Evolutionary conservation across 2,113 vertebrate species (phyloP).

Genomic region (Leucoraja erinaceus): DNA sequence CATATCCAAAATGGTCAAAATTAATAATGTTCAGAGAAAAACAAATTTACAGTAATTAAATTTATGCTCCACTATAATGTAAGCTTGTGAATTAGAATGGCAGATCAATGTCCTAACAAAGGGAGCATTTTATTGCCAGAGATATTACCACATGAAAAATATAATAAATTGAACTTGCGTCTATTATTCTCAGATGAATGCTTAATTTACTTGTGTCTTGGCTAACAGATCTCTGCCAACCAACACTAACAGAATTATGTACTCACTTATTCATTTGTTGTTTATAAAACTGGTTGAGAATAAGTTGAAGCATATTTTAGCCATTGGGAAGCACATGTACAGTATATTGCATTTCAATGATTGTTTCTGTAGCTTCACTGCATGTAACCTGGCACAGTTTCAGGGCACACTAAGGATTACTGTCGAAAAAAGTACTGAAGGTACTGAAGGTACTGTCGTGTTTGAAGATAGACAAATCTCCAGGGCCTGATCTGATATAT

Average conservation of each 20-base stretch:
- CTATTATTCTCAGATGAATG: background rate
- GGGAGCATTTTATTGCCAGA: no score
- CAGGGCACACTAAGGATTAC: background rate
- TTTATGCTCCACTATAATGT: no score
- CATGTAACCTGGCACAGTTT: background rate
- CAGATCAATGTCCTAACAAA: no score
- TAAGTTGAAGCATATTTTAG: background rate
- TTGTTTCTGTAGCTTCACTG: background rate
- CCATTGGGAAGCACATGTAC: background rate
- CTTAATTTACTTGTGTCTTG: background rate
- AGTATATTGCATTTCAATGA: background rate
- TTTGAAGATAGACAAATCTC: no score
- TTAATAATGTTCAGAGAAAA: background rate
- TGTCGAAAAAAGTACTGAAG: no score
- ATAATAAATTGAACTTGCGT: background rate
- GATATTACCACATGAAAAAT: no score
- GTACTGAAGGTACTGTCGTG: no score
- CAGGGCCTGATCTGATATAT: no score
- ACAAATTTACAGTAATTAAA: background rate
- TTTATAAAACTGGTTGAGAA: background rate
- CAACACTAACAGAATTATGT: background rate
- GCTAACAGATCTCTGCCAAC: background rate
- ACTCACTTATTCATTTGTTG: background rate
- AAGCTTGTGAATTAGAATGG: no score
- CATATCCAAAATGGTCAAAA: background rate